A percentile compares a stretch with the other conserved stretches of the same genome.
Conservation (phyloP, 2,113 vertebrate species). For the Zosterops hypoxanthus region DNA sequence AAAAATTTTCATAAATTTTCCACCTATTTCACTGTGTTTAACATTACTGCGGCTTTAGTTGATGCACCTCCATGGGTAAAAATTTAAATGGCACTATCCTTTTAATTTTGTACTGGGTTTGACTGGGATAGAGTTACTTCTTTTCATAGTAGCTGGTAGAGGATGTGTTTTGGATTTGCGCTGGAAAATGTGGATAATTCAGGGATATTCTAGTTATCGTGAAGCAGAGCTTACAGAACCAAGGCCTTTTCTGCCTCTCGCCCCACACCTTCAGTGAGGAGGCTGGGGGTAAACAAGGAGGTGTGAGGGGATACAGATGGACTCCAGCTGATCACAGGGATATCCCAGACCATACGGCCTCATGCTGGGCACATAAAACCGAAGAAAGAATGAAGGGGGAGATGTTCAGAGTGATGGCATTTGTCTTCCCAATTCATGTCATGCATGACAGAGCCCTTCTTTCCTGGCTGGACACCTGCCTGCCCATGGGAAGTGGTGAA, state of each 20-base stretch:
- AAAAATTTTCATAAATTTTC: background rate
- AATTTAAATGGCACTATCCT: background rate
- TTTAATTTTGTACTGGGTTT: background rate
- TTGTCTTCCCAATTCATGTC: background rate
- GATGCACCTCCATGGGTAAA: background rate
- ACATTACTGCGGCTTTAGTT: background rate
- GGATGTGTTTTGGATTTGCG: background rate
- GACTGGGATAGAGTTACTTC: background rate
- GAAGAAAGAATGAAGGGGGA: background rate
- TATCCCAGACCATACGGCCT: background rate
- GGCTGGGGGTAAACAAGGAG: background rate
- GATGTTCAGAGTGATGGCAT: background rate
- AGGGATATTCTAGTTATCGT: background rate
- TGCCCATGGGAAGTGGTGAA: background rate
- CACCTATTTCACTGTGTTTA: background rate
- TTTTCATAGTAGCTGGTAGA: background rate
- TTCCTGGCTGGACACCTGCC: background rate
- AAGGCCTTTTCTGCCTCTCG: background rate
- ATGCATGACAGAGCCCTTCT: background rate
- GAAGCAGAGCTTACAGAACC: background rate
- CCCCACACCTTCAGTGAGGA: fast-evolving
- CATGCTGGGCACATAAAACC: background rate
- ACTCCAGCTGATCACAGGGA: background rate
- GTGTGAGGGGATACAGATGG: background rate
- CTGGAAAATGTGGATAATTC: background rate